phyloP scores from a whole-genome alignment of 2,113 vertebrate genomes.

The Colinus virginianus region DNA sequence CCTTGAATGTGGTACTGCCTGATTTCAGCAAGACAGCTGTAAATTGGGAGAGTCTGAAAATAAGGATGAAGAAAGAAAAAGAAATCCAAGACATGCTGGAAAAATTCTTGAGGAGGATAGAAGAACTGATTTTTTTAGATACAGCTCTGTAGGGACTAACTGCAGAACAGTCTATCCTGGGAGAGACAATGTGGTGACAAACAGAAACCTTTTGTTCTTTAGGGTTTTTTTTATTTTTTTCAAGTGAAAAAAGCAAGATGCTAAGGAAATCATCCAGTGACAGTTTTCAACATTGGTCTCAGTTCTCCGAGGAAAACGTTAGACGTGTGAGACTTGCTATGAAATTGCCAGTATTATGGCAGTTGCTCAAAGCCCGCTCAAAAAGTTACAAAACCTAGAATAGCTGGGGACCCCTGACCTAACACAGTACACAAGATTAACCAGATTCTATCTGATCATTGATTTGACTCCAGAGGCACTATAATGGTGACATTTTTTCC shows the following conservation, averaged over 20 bases:
- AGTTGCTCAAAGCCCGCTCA: background rate
- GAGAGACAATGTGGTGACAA: background rate
- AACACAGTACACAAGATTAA: background rate
- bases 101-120: background rate
- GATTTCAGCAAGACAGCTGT: background rate
- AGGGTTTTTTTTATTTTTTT: background rate
- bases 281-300: background rate
- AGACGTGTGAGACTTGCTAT: background rate
- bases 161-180: background rate
- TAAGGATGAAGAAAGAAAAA: background rate
- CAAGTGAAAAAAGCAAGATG: background rate
- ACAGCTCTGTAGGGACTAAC: background rate
- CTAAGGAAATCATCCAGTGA: background rate
- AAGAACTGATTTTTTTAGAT: background rate
- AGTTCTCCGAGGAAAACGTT: background rate
- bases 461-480: background rate
- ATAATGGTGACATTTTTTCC: background rate
- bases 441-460: background rate
- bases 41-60: background rate
- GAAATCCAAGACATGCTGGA: background rate
- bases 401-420: background rate
- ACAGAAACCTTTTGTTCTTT: background rate
- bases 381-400: background rate
- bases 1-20: accelerated
- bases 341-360: background rate